Conservation (phyloP, 2,113 vertebrate species). For the Gopherus evgoodei region DNA sequence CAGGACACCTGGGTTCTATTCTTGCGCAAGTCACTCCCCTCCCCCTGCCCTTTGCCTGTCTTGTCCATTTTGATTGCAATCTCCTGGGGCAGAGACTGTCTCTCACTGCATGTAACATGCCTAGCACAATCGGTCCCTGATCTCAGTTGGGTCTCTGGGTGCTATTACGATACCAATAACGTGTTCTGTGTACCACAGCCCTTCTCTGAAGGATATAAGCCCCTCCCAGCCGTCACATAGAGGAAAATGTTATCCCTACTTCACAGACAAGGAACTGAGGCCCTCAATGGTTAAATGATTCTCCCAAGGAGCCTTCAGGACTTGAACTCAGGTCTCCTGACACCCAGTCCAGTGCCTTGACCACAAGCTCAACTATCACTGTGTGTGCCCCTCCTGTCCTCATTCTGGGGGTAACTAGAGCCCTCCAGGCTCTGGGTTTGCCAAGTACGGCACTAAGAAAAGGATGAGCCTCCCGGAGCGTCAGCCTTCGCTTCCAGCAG, state of each 20-base stretch:
- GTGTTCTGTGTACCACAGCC: background rate
- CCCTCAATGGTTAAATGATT: background rate
- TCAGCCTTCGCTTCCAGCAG: background rate
- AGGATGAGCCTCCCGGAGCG: background rate
- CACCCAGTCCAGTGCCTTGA: too few species aligned
- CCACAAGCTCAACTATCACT: background rate
- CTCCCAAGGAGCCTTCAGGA: background rate
- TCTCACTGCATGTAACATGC: background rate
- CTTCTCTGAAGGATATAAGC: background rate
- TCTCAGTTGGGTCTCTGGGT: background rate
- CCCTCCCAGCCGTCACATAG: background rate
- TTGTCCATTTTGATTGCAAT: too few species aligned
- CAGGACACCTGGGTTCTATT: background rate
- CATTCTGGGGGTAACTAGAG: background rate
- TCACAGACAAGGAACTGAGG: background rate
- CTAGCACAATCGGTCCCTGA: background rate
- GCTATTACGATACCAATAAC: background rate
- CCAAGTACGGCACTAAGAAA: background rate
- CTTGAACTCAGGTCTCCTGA: background rate
- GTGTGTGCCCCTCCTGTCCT: background rate
- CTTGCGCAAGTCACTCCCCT: background rate
- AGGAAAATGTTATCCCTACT: background rate
- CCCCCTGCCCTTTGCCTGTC: background rate
- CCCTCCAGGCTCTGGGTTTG: background rate
- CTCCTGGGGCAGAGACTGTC: background rate